phyloP scores from a whole-genome alignment of 2,113 vertebrate genomes.

The Hydrochoerus hydrochaeris region DNA sequence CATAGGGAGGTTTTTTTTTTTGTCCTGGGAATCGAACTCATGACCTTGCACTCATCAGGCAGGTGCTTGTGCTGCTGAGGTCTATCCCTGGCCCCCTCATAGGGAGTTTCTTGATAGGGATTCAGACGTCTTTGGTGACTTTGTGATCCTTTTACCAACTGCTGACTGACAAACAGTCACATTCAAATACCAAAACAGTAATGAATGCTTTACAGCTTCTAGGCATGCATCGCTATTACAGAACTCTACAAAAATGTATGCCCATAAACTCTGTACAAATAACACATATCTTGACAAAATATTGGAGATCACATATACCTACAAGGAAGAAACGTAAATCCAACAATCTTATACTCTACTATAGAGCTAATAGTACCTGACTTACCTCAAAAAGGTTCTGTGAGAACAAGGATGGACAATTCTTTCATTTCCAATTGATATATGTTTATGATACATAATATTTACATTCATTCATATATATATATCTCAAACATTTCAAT shows the following conservation, averaged over 20 bases:
- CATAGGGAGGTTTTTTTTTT: not conserved
- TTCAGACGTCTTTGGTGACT: not conserved
- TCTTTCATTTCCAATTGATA: not conserved
- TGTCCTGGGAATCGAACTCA: too few relatives aligned
- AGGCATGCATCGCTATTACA: accelerated
- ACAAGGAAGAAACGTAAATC: not conserved
- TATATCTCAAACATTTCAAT: not conserved
- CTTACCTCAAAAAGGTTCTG: not conserved
- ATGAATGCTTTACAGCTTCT: not conserved
- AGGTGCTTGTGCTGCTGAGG: too few relatives aligned
- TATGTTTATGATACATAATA: not conserved
- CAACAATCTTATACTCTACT: not conserved
- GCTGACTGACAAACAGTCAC: not conserved
- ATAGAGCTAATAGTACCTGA: not conserved
- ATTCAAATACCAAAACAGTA: not conserved
- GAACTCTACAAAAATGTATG: not conserved
- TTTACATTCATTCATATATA: not conserved
- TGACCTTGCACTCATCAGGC: too few relatives aligned
- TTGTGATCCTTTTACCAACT: not conserved
- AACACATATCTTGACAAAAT: not conserved
- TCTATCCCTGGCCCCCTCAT: not conserved
- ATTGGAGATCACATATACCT: not conserved
- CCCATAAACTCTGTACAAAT: not conserved
- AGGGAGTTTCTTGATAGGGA: not conserved
- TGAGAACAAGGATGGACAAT: not conserved